Base-by-base conservation (phyloP, 2,797 vertebrate genomes). In the Eurystomus glaucurus region DNA sequence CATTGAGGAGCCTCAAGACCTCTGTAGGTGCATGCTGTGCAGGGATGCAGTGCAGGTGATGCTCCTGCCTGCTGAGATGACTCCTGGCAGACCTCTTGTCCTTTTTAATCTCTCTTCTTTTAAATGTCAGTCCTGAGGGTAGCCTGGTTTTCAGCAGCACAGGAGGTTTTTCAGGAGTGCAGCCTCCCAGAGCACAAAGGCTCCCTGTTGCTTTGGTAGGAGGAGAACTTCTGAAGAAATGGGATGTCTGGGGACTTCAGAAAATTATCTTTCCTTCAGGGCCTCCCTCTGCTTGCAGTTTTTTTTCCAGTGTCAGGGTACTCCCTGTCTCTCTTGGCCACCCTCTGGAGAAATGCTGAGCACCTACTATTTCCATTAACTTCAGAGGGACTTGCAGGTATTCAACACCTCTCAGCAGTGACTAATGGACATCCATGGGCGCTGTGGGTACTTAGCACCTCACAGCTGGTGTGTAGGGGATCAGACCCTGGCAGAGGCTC, bases 361-460 rank as follows among this genome's bases (percentile, higher is more conserved):
- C 75, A 71, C 71, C 71, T 94, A 88, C 45, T 85, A 35, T 54
- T 80, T 87, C 43, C 62, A 92, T 85, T 87, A 83, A 77, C 81
- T 92, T 91, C 52, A 74, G 74, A 83, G 29, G 35, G 48, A 91
- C 48, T 23, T 77, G 55, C 55, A 91, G 68, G 52, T 87, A 74
- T 52, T 88, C 88, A 87, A 19, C 74, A 91, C 68, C 68, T 94
- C 64, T 93, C 37, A 43, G 37, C 1, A 0, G 48, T 77, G 90
- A 82, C 78, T 91, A 80, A 86, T 37, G 46, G 72, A 48, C 50
- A 57, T 62, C 66, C 17, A 14, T 8, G 25, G 74, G 54, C 4
- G 5, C 70, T 69, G 66, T 4, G 5, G 82, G 58, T 55, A 60
- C 72, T 88, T 75, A 84, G 62, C 33, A 25, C 54, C 58, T 90